A percentile compares a stretch with the other conserved stretches of the same genome.
Evolutionary conservation across 2,888 invertebrate species (phyloP).

Genomic region (Idaea aversata): DNA sequence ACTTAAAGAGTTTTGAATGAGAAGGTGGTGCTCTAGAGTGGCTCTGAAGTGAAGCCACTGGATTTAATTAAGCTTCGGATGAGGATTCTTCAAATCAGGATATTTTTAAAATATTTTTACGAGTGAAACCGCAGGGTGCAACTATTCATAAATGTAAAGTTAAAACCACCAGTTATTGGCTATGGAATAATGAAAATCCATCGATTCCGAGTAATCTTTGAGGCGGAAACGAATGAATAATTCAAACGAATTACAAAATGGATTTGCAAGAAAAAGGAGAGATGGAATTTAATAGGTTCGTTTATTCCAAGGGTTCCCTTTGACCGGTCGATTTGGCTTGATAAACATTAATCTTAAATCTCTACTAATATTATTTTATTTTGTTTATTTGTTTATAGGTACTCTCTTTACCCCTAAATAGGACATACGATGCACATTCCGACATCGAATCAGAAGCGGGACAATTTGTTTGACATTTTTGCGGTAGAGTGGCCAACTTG

Average conservation of each 20-base stretch:
- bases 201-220: conserved; percentile 38
- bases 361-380: neutral
- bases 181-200: conserved; percentile 36
- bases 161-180: conserved; percentile 23
- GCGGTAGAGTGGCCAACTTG: too few species aligned
- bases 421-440: too few species aligned
- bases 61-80: too few species aligned
- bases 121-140: neutral
- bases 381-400: neutral
- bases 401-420: too few species aligned
- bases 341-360: neutral
- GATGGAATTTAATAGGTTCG: conserved; percentile 8
- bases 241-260: conserved; percentile 40
- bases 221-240: conserved; percentile 38
- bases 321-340: neutral
- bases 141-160: neutral
- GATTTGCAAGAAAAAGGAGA: conserved; percentile 30
- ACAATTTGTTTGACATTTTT: too few species aligned
- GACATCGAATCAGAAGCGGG: too few species aligned
- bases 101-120: too few species aligned
- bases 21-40: too few species aligned
- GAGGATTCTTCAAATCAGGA: too few species aligned
- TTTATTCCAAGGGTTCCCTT: neutral
- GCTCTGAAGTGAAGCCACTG: too few species aligned
- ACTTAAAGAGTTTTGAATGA: too few species aligned